Evolutionary conservation across 2,888 invertebrate genomes (phyloP).

Genomic region (Sinodicranocentrus sp.): DNA sequence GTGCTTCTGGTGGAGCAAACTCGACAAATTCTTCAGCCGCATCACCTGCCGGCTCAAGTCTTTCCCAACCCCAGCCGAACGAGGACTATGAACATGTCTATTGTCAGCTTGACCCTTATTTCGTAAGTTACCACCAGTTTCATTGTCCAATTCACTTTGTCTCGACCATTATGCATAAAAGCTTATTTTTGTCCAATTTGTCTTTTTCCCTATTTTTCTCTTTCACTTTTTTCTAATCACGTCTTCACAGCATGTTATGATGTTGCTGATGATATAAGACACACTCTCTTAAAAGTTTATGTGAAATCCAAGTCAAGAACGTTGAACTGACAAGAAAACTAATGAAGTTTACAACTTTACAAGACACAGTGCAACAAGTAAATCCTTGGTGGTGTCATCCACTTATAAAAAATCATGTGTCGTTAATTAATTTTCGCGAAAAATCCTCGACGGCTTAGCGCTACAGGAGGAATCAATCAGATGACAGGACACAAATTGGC

Average conservation of each 20-base stretch:
- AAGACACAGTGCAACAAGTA: neutral
- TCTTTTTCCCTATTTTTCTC: neutral
- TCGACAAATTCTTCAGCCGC: slow-evolving; percentile 73
- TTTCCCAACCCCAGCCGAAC: slow-evolving; percentile 57
- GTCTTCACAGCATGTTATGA: slow-evolving; percentile 13
- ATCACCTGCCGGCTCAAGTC: slow-evolving; percentile 74
- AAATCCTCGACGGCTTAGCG: slow-evolving; percentile 29
- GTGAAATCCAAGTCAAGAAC: slow-evolving; percentile 30
- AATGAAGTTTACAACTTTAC: slow-evolving; percentile 6
- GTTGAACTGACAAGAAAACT: neutral
- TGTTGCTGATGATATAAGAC: neutral
- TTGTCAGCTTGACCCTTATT: slow-evolving; percentile 76
- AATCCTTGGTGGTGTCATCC: slow-evolving; percentile 39
- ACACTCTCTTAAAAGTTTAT: neutral
- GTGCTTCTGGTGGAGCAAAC: slow-evolving; percentile 68
- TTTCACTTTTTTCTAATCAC: slow-evolving; percentile 25
- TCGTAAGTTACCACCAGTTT: slow-evolving; percentile 75
- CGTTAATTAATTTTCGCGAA: slow-evolving; percentile 51
- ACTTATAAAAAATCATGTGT: slow-evolving; percentile 28
- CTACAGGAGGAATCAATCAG: slow-evolving; percentile 40
- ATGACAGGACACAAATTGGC: slow-evolving; percentile 59
- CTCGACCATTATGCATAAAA: too few species aligned
- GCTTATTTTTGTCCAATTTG: neutral
- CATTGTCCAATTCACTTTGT: too few species aligned
- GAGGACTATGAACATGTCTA: slow-evolving; percentile 76